These are phyloP conservation scores for Larimichthys crocea DNA, from an alignment of 2,113 vertebrate genomes.

Conservation along the genomic window DNA sequence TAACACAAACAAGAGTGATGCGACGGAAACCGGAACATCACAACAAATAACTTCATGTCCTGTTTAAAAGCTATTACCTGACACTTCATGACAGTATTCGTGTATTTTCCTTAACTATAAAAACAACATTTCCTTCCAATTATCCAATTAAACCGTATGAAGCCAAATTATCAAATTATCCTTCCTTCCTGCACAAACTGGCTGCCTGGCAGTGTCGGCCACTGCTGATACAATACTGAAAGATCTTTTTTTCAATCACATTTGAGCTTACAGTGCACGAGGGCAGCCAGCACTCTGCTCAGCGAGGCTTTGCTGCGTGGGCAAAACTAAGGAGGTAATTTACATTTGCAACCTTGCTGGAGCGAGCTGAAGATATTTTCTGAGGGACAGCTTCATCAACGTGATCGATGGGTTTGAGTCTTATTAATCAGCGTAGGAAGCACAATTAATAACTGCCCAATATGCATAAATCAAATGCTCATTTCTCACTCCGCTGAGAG, in stretches of 20 bases:
- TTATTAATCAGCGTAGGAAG: conserved; percentile 50
- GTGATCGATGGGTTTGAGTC: conserved; percentile 58
- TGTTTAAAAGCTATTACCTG: neutral
- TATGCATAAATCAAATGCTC: conserved; percentile 25
- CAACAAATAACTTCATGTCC: neutral
- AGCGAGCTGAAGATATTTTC: conserved; percentile 36
- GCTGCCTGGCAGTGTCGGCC: conserved; percentile 3
- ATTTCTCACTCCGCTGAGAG: conserved; percentile 27
- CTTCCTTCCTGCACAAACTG: conserved; percentile 32
- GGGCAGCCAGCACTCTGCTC: conserved; percentile 39
- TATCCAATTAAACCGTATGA: conserved; percentile 1
- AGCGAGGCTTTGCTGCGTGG: conserved; percentile 56
- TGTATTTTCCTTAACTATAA: neutral
- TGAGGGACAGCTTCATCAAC: conserved; percentile 56
- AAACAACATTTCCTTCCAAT: conserved; percentile 22
- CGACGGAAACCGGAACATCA: neutral
- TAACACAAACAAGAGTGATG: neutral
- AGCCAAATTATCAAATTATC: conserved; percentile 2
- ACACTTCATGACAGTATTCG: neutral
- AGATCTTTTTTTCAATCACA: conserved; percentile 38
- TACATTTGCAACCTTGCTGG: conserved; percentile 55
- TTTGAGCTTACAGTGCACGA: conserved; percentile 58
- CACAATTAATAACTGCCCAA: conserved; percentile 50
- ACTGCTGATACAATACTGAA: conserved; percentile 29
- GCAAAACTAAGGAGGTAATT: conserved; percentile 68